Evolutionary conservation across 2,113 vertebrate species (phyloP).

Genomic region (Leiothrix lutea): DNA sequence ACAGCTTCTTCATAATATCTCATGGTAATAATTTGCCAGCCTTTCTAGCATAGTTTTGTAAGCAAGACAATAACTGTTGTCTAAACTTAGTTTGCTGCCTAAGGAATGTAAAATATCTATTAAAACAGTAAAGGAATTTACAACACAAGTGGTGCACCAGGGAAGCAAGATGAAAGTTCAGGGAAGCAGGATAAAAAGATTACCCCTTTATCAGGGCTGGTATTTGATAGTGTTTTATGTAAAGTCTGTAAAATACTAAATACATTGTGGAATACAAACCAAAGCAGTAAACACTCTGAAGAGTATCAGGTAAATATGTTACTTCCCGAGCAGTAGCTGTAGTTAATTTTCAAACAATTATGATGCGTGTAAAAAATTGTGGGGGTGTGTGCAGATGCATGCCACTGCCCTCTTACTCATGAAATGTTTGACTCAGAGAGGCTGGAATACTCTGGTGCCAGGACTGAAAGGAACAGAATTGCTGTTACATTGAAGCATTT

Average conservation of each 20-base stretch:
- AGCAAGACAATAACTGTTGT: background rate
- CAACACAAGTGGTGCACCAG: background rate
- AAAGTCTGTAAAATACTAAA: slow-evolving; percentile 11
- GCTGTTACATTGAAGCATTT: background rate
- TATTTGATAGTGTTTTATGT: slow-evolving; percentile 14
- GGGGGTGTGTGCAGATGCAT: background rate
- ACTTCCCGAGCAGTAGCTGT: background rate
- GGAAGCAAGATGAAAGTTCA: slow-evolving; percentile 32
- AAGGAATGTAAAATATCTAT: background rate
- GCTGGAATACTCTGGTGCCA: background rate
- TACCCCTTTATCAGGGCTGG: background rate
- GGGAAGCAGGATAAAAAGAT: slow-evolving; percentile 1
- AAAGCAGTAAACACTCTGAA: background rate
- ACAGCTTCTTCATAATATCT: background rate
- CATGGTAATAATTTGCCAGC: background rate
- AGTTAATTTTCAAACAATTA: slow-evolving; percentile 38
- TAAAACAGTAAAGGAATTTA: background rate
- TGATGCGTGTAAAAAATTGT: background rate
- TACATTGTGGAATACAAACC: background rate
- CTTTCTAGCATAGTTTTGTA: background rate
- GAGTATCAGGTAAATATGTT: background rate
- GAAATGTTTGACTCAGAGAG: background rate
- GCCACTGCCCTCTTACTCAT: background rate
- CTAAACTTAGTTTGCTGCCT: background rate
- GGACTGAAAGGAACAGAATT: background rate